A percentile compares a stretch with the other conserved stretches of the same genome.
These are phyloP conservation scores for Strigamia maritima DNA, from an alignment of 2,888 invertebrate species.

Conservation along the genomic window DNA sequence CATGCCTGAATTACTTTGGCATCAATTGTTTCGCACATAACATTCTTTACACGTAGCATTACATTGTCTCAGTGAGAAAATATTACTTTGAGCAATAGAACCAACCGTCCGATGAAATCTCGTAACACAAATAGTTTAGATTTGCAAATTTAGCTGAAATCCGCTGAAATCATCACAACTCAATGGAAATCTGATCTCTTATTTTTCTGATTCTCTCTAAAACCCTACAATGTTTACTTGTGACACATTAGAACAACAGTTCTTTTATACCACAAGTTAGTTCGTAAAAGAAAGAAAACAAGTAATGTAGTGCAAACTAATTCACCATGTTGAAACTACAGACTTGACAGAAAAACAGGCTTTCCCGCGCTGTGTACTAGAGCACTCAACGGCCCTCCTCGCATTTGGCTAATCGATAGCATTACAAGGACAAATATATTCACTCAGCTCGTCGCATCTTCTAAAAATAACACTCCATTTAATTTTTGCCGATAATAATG, in stretches of 20 bases:
- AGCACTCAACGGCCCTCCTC: not conserved
- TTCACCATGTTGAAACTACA: slow-evolving; percentile 12
- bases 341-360: slow-evolving; percentile 21
- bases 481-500: not conserved
- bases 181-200: too few relatives aligned
- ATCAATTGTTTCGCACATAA: too few relatives aligned
- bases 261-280: not conserved
- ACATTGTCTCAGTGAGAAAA: too few relatives aligned
- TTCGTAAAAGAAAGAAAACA: not conserved
- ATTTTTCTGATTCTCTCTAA: too few relatives aligned
- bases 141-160: too few relatives aligned
- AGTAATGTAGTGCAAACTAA: not conserved
- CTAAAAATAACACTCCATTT: not conserved
- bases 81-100: too few relatives aligned
- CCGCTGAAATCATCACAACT: too few relatives aligned
- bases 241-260: not conserved
- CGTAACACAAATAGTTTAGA: too few relatives aligned
- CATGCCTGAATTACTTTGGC: too few relatives aligned
- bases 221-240: not conserved
- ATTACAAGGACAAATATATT: slow-evolving; percentile 31
- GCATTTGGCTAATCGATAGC: slow-evolving; percentile 13
- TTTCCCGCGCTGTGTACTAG: not conserved
- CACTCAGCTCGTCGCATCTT: not conserved
- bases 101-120: too few relatives aligned
- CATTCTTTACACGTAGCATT: too few relatives aligned